Evolutionary conservation across 2,797 vertebrate genomes (phyloP), one percentile per base, ranked within the genome.

Genomic region (Acanthurus lineatus): DNA sequence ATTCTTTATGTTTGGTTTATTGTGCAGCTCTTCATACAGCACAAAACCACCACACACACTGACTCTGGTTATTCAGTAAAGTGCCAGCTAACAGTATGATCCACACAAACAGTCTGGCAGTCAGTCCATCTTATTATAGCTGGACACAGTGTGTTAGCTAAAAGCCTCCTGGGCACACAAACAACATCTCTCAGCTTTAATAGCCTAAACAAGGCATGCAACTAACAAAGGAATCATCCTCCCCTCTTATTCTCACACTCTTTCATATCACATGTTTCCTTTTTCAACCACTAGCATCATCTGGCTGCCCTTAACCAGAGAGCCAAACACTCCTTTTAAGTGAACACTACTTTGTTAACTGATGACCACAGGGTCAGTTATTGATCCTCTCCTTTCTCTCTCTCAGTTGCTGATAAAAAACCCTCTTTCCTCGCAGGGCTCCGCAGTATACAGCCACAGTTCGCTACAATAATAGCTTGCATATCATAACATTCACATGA

Each of bases 321-420:
- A 94, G 93, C 89, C 90, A 93, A 94, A 92, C 90, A 92, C 84
- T 86, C 79, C 92, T 94, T 94, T 95, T 88, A 93, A 93, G 91
- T 89, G 86, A 89, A 91, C 80, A 91, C 90, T 93, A 94, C 93
- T 95, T 94, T 95, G 94, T 94, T 95, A 95, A 95, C 93, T 93
- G 94, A 95, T 90, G 93, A 94, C 93, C 93, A 92, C 88, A 69
- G 93, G 94, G 94, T 92, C 93, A 92, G 92, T 93, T 95, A 95
- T 95, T 93, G 94, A 95, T 95, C 94, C 89, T 86, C 77, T 91
- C 73, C 74, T 86, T 79, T 87, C 87, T 89, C 83, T 86, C 83
- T 82, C 86, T 88, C 80, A 73, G 87, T 88, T 87, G 89, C 86
- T 91, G 89, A 92, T 92, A 90, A 91, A 84, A 82, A 56, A 25